Percentiles rank a stretch among this genome's conserved stretches.
Evolutionary conservation across 2,113 vertebrate genomes (phyloP).

Genomic region (Pungitius pungitius): DNA sequence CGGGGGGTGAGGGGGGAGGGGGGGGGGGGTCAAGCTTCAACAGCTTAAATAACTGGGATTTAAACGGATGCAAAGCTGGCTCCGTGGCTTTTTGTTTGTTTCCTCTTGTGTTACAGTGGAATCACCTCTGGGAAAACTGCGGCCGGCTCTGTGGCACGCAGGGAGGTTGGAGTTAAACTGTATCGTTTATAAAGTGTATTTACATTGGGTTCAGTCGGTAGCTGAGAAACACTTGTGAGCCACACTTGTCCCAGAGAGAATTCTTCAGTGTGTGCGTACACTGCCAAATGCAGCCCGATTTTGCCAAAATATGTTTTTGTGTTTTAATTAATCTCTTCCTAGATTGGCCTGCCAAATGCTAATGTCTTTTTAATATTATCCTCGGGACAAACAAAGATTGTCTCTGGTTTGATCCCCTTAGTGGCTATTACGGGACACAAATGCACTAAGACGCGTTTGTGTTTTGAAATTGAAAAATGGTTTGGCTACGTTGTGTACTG

Average conservation of each 20-base stretch:
- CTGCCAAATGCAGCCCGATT: slow-evolving; percentile 40
- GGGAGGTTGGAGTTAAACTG: neutral
- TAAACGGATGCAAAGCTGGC: slow-evolving; percentile 67
- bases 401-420: slow-evolving; percentile 13
- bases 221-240: slow-evolving; percentile 31
- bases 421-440: neutral
- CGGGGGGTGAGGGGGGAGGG: neutral
- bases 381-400: slow-evolving; percentile 15
- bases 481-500: neutral
- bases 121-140: neutral
- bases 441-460: slow-evolving; percentile 1
- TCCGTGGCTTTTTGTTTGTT: slow-evolving; percentile 46
- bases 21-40: slow-evolving; percentile 33
- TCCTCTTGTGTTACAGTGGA: slow-evolving; percentile 19
- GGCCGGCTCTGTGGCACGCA: slow-evolving; percentile 10
- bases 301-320: slow-evolving; percentile 46
- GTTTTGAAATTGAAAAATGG: slow-evolving; percentile 16
- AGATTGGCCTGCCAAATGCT: slow-evolving; percentile 39
- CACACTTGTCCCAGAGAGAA: slow-evolving; percentile 3
- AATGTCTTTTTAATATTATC: slow-evolving; percentile 48
- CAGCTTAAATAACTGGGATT: slow-evolving; percentile 61
- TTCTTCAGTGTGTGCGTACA: slow-evolving; percentile 15
- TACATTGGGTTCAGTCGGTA: neutral
- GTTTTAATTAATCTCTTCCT: slow-evolving; percentile 54
- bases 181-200: neutral